Conservation (phyloP, 2,888 invertebrate species). For the Acleris holmiana region DNA sequence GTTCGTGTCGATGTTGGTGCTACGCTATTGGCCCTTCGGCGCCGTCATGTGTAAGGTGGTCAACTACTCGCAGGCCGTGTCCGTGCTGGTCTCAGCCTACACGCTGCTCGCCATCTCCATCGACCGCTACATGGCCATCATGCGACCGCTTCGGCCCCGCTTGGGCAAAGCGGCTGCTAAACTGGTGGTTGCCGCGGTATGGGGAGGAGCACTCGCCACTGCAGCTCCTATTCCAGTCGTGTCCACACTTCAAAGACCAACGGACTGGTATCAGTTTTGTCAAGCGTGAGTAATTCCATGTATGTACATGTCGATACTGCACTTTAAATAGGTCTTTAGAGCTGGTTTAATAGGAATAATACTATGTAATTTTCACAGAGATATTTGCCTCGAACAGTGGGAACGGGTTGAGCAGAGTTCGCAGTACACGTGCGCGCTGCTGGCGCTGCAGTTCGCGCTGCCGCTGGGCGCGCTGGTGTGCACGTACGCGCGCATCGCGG, state of each 20-base stretch:
- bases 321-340: background rate
- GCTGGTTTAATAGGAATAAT: slow-evolving; percentile 23
- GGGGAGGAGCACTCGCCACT: slow-evolving; percentile 90
- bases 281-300: slow-evolving; percentile 83
- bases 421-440: slow-evolving; percentile 90
- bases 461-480: slow-evolving; percentile 92
- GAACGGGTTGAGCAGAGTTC: slow-evolving; percentile 85
- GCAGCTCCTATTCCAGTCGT: slow-evolving; percentile 92
- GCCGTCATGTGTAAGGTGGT: slow-evolving; percentile 91
- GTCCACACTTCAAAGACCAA: slow-evolving; percentile 87
- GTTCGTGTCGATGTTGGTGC: slow-evolving; percentile 90
- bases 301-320: slow-evolving; percentile 28
- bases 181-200: slow-evolving; percentile 88
- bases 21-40: slow-evolving; percentile 96
- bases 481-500: slow-evolving; percentile 93
- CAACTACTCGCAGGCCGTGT: slow-evolving; percentile 92
- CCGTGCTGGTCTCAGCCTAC: slow-evolving; percentile 94
- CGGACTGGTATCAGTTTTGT: slow-evolving; percentile 85
- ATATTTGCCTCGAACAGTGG: slow-evolving; percentile 90
- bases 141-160: slow-evolving; percentile 93
- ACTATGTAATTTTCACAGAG: slow-evolving; percentile 76
- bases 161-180: slow-evolving; percentile 89
- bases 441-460: slow-evolving; percentile 93
- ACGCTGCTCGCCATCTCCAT: slow-evolving; percentile 95
- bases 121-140: slow-evolving; percentile 95